phyloP scores from a whole-genome alignment of 1,140 invertebrate genomes.

The Chrysoperla carnea region DNA sequence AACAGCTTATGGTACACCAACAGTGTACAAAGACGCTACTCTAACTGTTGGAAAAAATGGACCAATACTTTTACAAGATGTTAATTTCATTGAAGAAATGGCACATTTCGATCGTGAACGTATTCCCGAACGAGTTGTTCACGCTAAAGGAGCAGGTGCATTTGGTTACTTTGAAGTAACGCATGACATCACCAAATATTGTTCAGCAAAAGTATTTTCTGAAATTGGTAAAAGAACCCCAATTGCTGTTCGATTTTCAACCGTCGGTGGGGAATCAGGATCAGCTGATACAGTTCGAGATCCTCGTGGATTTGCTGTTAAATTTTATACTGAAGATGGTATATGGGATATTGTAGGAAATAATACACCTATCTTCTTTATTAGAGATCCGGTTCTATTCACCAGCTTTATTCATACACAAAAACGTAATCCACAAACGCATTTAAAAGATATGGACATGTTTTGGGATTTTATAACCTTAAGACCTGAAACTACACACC shows the following conservation, averaged over 20 bases:
- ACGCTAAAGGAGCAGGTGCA: constrained; percentile 86
- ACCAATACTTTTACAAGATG: constrained; percentile 77
- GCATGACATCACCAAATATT: constrained; percentile 75
- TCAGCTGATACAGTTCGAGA: constrained; percentile 70
- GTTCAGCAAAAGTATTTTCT: constrained; percentile 68
- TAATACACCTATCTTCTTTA: constrained; percentile 84
- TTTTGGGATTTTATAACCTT: constrained; percentile 84
- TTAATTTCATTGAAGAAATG: constrained; percentile 71
- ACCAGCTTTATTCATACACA: constrained; percentile 73
- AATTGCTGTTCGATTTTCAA: constrained; percentile 66
- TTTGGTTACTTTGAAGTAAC: constrained; percentile 92
- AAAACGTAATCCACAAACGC: constrained; percentile 77
- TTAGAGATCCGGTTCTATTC: constrained; percentile 77
- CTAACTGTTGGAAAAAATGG: constrained; percentile 74
- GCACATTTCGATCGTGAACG: constrained; percentile 79
- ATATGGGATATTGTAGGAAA: constrained; percentile 87
- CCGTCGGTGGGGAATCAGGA: constrained; percentile 73
- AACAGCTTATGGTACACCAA: constrained; percentile 50
- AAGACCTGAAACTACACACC: constrained; percentile 69
- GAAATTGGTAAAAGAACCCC: constrained; percentile 71
- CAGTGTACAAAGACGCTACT: constrained; percentile 48
- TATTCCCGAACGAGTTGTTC: constrained; percentile 86
- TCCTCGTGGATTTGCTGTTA: constrained; percentile 76
- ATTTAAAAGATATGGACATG: constrained; percentile 71
- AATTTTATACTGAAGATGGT: constrained; percentile 84